Evolutionary conservation across 2,888 invertebrate genomes (phyloP).

Genomic region (Drosophila glabriapex): DNA sequence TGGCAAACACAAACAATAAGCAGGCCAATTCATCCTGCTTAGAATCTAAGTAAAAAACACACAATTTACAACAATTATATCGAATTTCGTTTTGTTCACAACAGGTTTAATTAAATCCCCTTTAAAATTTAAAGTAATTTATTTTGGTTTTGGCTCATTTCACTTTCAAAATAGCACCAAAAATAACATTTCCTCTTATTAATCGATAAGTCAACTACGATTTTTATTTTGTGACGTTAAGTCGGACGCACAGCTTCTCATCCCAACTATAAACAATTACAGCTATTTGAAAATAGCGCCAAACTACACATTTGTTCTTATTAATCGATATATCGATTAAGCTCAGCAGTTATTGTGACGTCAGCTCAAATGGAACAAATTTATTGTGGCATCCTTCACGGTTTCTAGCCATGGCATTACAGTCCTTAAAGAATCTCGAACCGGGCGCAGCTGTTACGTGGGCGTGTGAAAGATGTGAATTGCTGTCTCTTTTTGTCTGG

Average conservation of each 20-base stretch:
- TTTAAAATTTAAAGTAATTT: neutral
- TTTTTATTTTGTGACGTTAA: conserved; percentile 19
- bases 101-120: neutral
- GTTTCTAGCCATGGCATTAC: conserved; percentile 26
- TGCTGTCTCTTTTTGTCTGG: conserved; percentile 3
- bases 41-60: conserved; percentile 20
- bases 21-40: conserved; percentile 36
- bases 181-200: neutral
- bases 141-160: neutral
- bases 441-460: conserved; percentile 54
- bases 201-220: conserved; percentile 7
- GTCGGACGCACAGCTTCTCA: neutral
- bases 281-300: neutral
- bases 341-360: neutral
- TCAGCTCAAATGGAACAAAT: neutral
- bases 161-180: neutral
- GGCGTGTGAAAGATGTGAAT: conserved; percentile 33
- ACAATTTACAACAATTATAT: neutral
- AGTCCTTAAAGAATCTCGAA: conserved; percentile 47
- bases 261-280: conserved; percentile 12
- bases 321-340: conserved; percentile 14
- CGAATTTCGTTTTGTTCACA: neutral
- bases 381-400: conserved; percentile 20
- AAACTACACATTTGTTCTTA: neutral
- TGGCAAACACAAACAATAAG: conserved; percentile 62